Percentiles rank a stretch among this genome's conserved stretches.
Conservation (phyloP, 2,113 vertebrate genomes). For the Rostratula benghalensis region DNA sequence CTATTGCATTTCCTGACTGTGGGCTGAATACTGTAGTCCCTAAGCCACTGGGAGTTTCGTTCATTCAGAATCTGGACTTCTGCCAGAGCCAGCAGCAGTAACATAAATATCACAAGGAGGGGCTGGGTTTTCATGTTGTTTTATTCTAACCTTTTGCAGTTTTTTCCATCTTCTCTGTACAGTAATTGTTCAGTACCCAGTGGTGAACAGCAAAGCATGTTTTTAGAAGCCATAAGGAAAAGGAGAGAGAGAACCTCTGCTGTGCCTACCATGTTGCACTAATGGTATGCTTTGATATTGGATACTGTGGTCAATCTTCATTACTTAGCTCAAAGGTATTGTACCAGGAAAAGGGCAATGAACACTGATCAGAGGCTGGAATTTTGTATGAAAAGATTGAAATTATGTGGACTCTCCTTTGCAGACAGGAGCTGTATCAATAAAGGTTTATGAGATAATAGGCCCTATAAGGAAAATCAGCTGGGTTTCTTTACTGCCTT, state of each 20-base stretch:
- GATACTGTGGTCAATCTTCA: conserved; percentile 20
- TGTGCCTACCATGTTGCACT: neutral
- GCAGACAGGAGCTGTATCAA: neutral
- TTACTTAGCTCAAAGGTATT: neutral
- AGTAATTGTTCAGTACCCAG: conserved; percentile 18
- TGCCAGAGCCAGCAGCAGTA: conserved; percentile 57
- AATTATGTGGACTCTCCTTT: neutral
- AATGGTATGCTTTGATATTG: conserved; percentile 27
- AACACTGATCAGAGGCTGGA: neutral
- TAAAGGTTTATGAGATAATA: neutral
- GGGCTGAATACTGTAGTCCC: conserved; percentile 4
- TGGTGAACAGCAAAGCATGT: neutral
- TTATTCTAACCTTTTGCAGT: conserved; percentile 47
- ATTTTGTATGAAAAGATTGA: neutral
- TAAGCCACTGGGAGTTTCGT: conserved; percentile 31
- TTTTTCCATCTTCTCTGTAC: conserved; percentile 50
- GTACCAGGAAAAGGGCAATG: neutral
- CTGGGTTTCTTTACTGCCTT: neutral
- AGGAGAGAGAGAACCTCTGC: neutral
- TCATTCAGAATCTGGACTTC: conserved; percentile 35
- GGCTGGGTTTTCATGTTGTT: conserved; percentile 40
- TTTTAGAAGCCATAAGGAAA: conserved; percentile 2
- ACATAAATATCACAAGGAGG: conserved; percentile 64
- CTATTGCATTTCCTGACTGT: conserved; percentile 50
- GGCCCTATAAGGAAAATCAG: neutral